phyloP scores from a whole-genome alignment of 64 coral and sea anemone genomes.

The Platygyra sinensis region DNA sequence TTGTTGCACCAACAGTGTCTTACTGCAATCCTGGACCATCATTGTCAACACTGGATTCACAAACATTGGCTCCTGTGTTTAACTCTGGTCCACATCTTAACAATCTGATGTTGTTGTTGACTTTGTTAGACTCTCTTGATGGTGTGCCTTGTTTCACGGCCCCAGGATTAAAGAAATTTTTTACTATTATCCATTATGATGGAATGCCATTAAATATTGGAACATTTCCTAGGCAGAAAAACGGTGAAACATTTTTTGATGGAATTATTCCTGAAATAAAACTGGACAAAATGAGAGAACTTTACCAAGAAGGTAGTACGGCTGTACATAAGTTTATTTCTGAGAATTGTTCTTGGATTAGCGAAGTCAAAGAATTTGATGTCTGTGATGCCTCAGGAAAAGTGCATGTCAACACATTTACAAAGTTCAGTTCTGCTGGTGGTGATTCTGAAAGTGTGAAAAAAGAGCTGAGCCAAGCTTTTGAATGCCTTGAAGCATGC shows the following conservation, averaged over 20 bases:
- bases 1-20: conserved; percentile 34
- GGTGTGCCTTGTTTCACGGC: conserved; percentile 33
- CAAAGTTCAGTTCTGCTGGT: too few species aligned
- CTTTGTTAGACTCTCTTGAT: conserved; percentile 57
- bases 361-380: too few species aligned
- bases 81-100: conserved; percentile 63
- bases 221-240: conserved; percentile 61
- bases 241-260: conserved; percentile 58
- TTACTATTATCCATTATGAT: conserved; percentile 66
- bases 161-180: conserved; percentile 48
- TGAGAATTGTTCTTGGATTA: not conserved
- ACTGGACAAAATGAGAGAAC: conserved; percentile 35
- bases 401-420: too few species aligned
- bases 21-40: conserved; percentile 85
- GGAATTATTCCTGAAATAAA: conserved; percentile 13
- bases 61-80: not conserved
- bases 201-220: conserved; percentile 85
- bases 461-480: too few species aligned
- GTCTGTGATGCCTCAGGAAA: too few species aligned
- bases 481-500: too few species aligned
- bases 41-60: conserved; percentile 37
- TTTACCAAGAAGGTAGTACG: not conserved
- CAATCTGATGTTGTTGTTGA: conserved; percentile 71
- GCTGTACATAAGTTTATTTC: conserved; percentile 12
- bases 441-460: too few species aligned